phyloP scores from a whole-genome alignment of 2,888 invertebrate genomes.

The Cinara cedri region DNA sequence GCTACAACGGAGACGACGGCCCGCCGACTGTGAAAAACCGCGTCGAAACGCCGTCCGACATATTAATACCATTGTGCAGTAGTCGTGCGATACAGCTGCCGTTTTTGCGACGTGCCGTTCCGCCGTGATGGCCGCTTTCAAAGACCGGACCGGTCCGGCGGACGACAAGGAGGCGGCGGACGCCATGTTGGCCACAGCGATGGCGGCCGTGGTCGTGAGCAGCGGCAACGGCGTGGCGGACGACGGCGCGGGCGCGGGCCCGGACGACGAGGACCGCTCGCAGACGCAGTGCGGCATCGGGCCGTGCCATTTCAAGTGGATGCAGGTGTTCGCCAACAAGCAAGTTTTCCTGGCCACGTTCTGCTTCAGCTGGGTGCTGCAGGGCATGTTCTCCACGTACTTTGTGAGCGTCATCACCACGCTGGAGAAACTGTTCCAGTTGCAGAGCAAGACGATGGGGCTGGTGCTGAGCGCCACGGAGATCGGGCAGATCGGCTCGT shows the following conservation, averaged over 20 bases:
- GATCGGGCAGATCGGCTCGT: conserved; percentile 90
- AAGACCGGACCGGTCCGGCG: not conserved
- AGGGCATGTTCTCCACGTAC: conserved; percentile 92
- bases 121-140: not conserved
- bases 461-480: conserved; percentile 89
- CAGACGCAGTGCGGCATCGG: conserved; percentile 82
- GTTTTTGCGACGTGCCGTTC: too few relatives aligned
- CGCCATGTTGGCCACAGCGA: conserved; percentile 2
- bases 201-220: not conserved
- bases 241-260: conserved; percentile 54
- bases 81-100: too few relatives aligned
- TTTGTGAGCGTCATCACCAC: conserved; percentile 93
- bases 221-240: not conserved
- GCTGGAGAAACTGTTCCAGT: conserved; percentile 88
- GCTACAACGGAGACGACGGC: not conserved
- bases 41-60: too few relatives aligned
- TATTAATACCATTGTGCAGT: too few relatives aligned
- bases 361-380: conserved; percentile 80
- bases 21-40: not conserved
- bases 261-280: conserved; percentile 65
- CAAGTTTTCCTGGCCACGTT: conserved; percentile 88
- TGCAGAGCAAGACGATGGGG: conserved; percentile 89
- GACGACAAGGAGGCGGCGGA: conserved; percentile 16
- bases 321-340: conserved; percentile 84
- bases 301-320: conserved; percentile 76